phyloP scores from a whole-genome alignment of 1,140 invertebrate species.

The Drosophila ironensis region DNA sequence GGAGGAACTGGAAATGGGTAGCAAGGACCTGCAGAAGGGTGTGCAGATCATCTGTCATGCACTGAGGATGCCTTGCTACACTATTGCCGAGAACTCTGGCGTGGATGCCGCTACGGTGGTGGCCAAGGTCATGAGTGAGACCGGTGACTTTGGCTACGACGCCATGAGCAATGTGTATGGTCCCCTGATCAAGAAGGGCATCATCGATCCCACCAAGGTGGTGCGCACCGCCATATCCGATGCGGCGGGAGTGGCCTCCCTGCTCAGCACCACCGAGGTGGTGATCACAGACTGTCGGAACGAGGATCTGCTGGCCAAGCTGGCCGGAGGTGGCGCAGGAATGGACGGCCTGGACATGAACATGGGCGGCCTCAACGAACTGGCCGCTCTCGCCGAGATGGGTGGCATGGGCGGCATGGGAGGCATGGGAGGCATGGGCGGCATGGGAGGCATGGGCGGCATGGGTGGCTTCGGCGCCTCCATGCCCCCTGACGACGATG shows the following conservation, averaged over 20 bases:
- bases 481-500: background rate
- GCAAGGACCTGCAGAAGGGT: constrained; percentile 91
- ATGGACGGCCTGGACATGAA: constrained; percentile 52
- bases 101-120: constrained; percentile 96
- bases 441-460: constrained; percentile 36
- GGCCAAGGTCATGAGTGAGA: constrained; percentile 90
- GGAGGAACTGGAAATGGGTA: constrained; percentile 87
- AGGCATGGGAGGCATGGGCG: constrained; percentile 42
- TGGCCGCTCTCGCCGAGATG: constrained; percentile 31
- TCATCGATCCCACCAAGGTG: constrained; percentile 99
- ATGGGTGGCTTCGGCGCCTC: constrained; percentile 10
- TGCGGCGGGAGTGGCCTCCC: constrained; percentile 98
- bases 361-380: constrained; percentile 43
- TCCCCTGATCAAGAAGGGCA: constrained; percentile 97
- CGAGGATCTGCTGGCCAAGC: constrained; percentile 85
- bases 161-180: constrained; percentile 96
- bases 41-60: constrained; percentile 96
- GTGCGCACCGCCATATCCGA: constrained; percentile 98
- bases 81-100: constrained; percentile 97
- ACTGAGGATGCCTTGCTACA: constrained; percentile 94
- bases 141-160: constrained; percentile 95
- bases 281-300: constrained; percentile 97
- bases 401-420: constrained; percentile 32
- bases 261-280: constrained; percentile 97
- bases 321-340: constrained; percentile 60